These are phyloP conservation scores for Flexamia atlantica DNA, from an alignment of 2,888 invertebrate species.

Conservation along the genomic window DNA sequence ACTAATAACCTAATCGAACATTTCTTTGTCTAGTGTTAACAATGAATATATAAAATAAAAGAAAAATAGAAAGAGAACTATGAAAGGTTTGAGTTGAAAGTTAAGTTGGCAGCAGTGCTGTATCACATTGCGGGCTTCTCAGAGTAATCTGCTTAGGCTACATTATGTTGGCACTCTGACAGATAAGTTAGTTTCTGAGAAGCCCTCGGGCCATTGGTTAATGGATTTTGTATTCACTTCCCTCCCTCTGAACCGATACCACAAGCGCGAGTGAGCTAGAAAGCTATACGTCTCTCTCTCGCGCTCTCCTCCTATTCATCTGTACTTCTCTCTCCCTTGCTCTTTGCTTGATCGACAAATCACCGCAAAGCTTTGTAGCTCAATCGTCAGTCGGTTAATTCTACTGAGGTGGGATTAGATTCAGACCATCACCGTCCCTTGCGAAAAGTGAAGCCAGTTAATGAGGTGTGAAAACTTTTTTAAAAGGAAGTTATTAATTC, in stretches of 20 bases:
- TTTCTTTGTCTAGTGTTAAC: too few relatives aligned
- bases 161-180: slow-evolving; percentile 51
- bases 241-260: slow-evolving; percentile 46
- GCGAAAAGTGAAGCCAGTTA: too few relatives aligned
- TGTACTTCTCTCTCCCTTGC: slow-evolving; percentile 58
- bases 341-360: slow-evolving; percentile 57
- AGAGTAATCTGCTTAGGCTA: slow-evolving; percentile 39
- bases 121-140: slow-evolving; percentile 8
- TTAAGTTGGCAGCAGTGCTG: slow-evolving; percentile 52
- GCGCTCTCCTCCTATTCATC: slow-evolving; percentile 19
- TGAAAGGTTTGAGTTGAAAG: slow-evolving; percentile 16
- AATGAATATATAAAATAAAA: too few relatives aligned
- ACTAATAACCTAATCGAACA: too few relatives aligned
- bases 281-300: slow-evolving; percentile 63
- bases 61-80: not conserved
- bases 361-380: slow-evolving; percentile 61
- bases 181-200: slow-evolving; percentile 58
- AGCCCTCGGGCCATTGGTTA: slow-evolving; percentile 62
- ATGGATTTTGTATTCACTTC: slow-evolving; percentile 59
- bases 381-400: slow-evolving; percentile 55
- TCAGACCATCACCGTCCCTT: not conserved
- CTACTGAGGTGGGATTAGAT: not conserved
- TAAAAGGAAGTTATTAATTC: too few relatives aligned
- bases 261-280: slow-evolving; percentile 45
- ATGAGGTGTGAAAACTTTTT: too few relatives aligned